Base-by-base conservation (phyloP, 2,888 invertebrate species). In the Lithosia quadra region DNA sequence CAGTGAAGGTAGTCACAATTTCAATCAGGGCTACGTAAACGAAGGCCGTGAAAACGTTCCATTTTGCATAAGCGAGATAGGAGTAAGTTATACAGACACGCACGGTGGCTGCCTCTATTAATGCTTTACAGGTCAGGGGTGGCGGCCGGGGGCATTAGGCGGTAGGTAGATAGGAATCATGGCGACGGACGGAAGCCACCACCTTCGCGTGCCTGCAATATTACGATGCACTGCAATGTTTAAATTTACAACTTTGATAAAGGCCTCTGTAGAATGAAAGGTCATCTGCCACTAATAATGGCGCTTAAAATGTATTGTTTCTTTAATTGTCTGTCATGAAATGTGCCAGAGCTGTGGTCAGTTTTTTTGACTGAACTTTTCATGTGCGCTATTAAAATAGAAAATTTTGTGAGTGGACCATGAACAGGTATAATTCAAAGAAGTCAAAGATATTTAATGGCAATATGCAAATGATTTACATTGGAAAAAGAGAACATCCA, bases 131-230 rank as follows among this genome's bases (percentile, higher is more conserved):
- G 72, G 73, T 72, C 64, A 76, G 65, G 72, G 72, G 67, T 56
- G 70, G 73, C 68, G 72, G 78, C 67, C 67, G 72, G 80, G 77
- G 76, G 71, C 78, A 83, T 81, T 80, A 79, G 83, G 78, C 78
- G 76, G 78, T 76, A 83, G 76, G 77, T 76, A 84, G 86, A 86
- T 87, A 86, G 76, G 77, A 70, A 77, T 77, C 79, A 69, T 63
- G 66, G 71, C 73, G 84, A 82, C 84, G 86, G 84, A 82, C 84
- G 86, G 84, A 86, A 86, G 80, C 79, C 74, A 62, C 75, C 77
- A 76, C 83, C 84, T 81, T 87, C 80, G 87, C 87, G 87, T 87
- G 87, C 84, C 79, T 84, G 85, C 85, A 86, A 79, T 81, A 81
- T 83, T 81, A 77, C 75, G 73, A 74, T 88, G 86, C 87, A 87